Conservation (phyloP, 2,888 invertebrate genomes). For the Limnephilus auricula region DNA sequence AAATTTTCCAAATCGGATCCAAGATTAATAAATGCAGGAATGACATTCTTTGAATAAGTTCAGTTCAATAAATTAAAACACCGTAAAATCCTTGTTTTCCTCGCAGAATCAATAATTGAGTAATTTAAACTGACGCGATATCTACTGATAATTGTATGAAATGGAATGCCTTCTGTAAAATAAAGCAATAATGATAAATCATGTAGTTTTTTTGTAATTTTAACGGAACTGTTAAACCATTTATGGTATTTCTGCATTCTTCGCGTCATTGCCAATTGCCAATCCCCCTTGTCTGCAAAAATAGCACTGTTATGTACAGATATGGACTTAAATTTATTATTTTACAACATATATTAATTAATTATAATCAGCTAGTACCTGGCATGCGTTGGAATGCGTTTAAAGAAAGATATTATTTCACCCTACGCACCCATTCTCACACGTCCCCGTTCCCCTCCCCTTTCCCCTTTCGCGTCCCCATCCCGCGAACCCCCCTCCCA, state of each 20-base stretch:
- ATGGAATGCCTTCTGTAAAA: neutral
- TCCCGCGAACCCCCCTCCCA: too few relatives aligned
- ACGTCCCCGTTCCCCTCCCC: too few relatives aligned
- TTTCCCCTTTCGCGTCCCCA: too few relatives aligned
- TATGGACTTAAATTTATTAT: neutral
- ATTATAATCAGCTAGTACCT: neutral
- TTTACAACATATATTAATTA: neutral
- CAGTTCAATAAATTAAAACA: neutral
- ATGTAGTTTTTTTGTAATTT: neutral
- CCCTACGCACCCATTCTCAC: too few relatives aligned
- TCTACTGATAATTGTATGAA: neutral
- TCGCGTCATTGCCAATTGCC: neutral
- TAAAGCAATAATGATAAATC: neutral
- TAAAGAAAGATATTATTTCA: too few relatives aligned
- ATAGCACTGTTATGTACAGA: neutral
- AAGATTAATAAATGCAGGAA: too few relatives aligned
- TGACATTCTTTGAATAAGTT: neutral
- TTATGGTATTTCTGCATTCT: constrained; percentile 25
- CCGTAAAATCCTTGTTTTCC: neutral
- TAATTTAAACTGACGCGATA: neutral
- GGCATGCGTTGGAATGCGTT: too few relatives aligned
- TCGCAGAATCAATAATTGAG: neutral
- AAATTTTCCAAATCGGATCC: too few relatives aligned
- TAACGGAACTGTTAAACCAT: constrained; percentile 4
- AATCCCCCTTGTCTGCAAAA: neutral